Evolutionary conservation across 2,888 invertebrate species (phyloP).

Genomic region (Congeria kusceri): DNA sequence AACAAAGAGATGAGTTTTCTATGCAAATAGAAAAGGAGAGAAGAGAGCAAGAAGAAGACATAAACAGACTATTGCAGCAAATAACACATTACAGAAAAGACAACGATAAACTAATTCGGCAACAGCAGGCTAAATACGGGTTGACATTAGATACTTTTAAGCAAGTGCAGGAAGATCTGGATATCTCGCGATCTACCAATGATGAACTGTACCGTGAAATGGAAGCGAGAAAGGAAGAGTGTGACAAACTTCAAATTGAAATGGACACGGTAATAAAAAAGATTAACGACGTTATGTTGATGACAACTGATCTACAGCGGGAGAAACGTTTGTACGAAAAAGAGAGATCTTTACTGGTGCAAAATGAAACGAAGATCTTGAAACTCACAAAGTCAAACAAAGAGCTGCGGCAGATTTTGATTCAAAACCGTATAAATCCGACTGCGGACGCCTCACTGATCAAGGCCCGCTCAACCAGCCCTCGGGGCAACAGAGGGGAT

Average conservation of each 20-base stretch:
- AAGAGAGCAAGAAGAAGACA: slow-evolving; percentile 24
- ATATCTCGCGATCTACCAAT: slow-evolving; percentile 38
- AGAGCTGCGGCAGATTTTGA: slow-evolving; percentile 38
- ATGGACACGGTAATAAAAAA: slow-evolving; percentile 29
- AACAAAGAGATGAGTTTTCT: slow-evolving; percentile 38
- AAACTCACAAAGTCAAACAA: slow-evolving; percentile 38
- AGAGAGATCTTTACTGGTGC: slow-evolving; percentile 28
- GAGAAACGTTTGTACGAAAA: slow-evolving; percentile 32
- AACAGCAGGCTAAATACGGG: slow-evolving; percentile 55
- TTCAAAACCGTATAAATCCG: slow-evolving; percentile 51
- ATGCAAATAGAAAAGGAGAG: slow-evolving; percentile 38
- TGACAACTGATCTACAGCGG: slow-evolving; percentile 39
- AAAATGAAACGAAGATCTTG: slow-evolving; percentile 23
- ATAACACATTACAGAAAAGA: slow-evolving; percentile 44
- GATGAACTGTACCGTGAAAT: slow-evolving; percentile 49
- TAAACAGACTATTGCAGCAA: slow-evolving; percentile 36
- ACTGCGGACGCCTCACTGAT: slow-evolving; percentile 41
- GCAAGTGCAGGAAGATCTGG: slow-evolving; percentile 36
- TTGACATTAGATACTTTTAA: slow-evolving; percentile 49
- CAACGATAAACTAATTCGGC: slow-evolving; percentile 49
- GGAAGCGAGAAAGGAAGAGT: slow-evolving; percentile 48
- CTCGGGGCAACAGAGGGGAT: neutral
- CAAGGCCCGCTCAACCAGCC: slow-evolving; percentile 1
- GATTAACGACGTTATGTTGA: slow-evolving; percentile 43
- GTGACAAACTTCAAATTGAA: slow-evolving; percentile 47